These are phyloP conservation scores for Poecile atricapillus DNA, from an alignment of 2,113 vertebrate species.

Conservation along the genomic window DNA sequence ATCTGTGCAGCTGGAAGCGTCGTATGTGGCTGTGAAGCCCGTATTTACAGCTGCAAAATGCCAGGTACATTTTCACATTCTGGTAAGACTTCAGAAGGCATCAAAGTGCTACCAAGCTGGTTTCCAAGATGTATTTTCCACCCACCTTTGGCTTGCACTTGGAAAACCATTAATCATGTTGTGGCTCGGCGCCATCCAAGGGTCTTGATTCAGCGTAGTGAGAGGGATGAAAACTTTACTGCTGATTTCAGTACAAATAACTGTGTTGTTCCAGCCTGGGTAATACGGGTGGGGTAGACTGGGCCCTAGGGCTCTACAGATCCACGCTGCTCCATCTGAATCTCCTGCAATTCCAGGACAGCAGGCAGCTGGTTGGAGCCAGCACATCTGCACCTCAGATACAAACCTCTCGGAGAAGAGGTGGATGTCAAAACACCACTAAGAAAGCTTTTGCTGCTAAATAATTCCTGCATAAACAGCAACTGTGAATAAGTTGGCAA, in stretches of 20 bases:
- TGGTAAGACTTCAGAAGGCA: not conserved
- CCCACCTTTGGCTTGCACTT: not conserved
- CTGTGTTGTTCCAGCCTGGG: not conserved
- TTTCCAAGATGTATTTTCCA: constrained; percentile 10
- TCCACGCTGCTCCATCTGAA: not conserved
- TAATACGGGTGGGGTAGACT: not conserved
- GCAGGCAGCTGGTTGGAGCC: not conserved
- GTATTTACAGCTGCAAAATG: constrained; percentile 7
- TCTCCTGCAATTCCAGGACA: not conserved
- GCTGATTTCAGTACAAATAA: not conserved
- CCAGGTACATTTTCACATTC: constrained; percentile 20
- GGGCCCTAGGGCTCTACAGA: not conserved
- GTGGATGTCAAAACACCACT: not conserved
- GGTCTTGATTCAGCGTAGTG: not conserved
- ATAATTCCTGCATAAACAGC: not conserved
- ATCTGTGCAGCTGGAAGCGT: constrained; percentile 41
- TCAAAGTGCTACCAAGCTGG: not conserved
- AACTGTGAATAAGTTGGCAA: not conserved
- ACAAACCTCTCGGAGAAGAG: not conserved
- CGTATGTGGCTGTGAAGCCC: not conserved
- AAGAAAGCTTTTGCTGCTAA: not conserved
- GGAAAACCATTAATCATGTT: not conserved
- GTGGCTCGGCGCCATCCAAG: not conserved
- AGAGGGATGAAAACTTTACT: not conserved
- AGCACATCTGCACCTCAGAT: not conserved